Evolutionary conservation across 2,888 invertebrate species (phyloP), one percentile per base, ranked within the genome.

Genomic region (Standfussiana lucernea): DNA sequence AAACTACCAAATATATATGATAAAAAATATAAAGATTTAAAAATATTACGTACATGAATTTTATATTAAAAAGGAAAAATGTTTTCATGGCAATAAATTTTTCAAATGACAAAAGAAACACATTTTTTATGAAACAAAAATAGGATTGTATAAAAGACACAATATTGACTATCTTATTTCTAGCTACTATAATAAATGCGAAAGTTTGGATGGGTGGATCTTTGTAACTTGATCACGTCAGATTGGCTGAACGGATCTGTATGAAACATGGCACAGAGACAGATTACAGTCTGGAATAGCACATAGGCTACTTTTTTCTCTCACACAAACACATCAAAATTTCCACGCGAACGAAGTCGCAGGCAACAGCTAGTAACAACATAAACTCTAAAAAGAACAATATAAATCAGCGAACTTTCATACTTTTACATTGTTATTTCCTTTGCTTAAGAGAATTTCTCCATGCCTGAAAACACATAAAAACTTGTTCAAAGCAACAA

Each of bases 401-500:
- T 76, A 76, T 21, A 72, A 77, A 66, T 50, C 28, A 66, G 68
- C 50, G 72, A 53, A 78, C 82, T 79, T 81, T 4, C 66, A 72
- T 81, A 78, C 73, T 82, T 77, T 69, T 72, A 76, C 61, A 59
- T 66, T 72, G 71, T 74, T 75, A 77, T 76, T 86, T 86, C 82
- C 56, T 79, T 86, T 77, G 68, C 74, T 78, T 84, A 75, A 76
- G 73, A 74, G 84, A 82, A 73, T 72, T 86, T 67, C 62, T 77
- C 73, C 70, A 85, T 77, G 77, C 71, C 72, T 78, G 56, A 71
- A 79, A 86, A 83, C 88, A 82, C 70, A 82, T 86, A 84, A 82
- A 81, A 85, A 84, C 83, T 86, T 90, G 86, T 88, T 85, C 88
- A 81, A 90, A 92, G 89, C 91, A 89, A 86, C 86, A 87, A 90